A percentile compares a stretch with the other conserved stretches of the same genome.
Conservation (phyloP, 2,113 vertebrate genomes). For the Mastomys coucha region DNA sequence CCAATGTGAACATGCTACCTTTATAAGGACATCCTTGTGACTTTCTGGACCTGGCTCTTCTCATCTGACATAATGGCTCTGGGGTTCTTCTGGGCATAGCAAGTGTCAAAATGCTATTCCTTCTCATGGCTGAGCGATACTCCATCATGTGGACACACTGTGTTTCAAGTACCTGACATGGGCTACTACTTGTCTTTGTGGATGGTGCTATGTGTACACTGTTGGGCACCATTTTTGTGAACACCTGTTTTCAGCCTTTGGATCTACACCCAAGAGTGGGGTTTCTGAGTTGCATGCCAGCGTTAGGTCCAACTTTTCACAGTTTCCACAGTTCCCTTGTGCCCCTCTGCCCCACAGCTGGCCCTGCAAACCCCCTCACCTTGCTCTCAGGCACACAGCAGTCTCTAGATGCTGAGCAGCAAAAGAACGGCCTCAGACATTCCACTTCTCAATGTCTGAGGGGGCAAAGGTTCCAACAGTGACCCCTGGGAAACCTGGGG, state of each 20-base stretch:
- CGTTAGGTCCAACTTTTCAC: background rate
- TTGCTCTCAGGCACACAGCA: fast-evolving
- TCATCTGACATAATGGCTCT: background rate
- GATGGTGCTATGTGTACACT: background rate
- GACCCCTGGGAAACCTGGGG: background rate
- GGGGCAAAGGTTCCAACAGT: background rate
- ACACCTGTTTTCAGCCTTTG: too few relatives aligned
- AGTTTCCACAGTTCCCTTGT: fast-evolving
- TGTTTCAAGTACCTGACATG: fast-evolving
- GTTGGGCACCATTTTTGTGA: background rate
- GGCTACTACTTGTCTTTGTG: background rate
- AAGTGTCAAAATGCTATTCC: background rate
- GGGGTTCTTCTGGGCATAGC: background rate
- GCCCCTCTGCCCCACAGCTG: background rate
- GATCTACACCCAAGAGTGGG: background rate
- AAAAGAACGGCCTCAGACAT: fast-evolving
- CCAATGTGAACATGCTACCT: fast-evolving
- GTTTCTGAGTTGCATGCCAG: background rate
- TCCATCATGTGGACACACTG: background rate
- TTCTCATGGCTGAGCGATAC: background rate
- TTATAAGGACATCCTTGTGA: too few relatives aligned
- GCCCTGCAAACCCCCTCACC: background rate
- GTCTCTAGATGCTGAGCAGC: background rate
- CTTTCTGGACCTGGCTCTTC: background rate
- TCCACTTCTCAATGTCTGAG: background rate